Percentiles rank a stretch among this genome's conserved stretches.
phyloP scores from a whole-genome alignment of 2,113 vertebrate species.

The Melospiza georgiana region DNA sequence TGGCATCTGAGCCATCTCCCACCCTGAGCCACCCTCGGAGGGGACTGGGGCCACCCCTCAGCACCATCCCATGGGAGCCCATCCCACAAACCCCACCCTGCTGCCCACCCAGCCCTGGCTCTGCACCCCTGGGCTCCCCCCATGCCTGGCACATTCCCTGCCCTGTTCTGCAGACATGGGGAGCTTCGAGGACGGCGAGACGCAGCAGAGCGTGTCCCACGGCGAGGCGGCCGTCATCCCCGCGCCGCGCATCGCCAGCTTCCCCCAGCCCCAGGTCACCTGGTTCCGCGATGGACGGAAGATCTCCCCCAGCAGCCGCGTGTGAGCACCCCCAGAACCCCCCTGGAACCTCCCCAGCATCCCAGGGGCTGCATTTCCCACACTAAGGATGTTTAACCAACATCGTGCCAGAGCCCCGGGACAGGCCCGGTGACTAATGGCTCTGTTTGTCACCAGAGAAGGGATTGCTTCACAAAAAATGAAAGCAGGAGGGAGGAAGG shows the following conservation, averaged over 20 bases:
- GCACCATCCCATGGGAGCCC: background rate
- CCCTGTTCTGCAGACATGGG: conserved; percentile 85
- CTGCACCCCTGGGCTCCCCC: accelerated
- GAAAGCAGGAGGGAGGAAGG: background rate
- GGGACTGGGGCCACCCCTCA: background rate
- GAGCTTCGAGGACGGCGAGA: conserved; percentile 89
- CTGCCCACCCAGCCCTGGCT: accelerated
- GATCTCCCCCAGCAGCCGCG: conserved; percentile 94
- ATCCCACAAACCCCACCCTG: background rate
- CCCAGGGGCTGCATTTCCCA: background rate
- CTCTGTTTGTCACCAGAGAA: conserved; percentile 31
- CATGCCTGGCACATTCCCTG: background rate
- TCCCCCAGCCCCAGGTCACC: conserved; percentile 94
- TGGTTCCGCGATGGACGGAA: conserved; percentile 96
- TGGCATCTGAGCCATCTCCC: background rate
- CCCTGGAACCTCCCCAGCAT: background rate
- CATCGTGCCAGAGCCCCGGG: background rate
- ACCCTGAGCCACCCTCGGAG: background rate
- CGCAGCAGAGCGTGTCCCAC: conserved; percentile 85
- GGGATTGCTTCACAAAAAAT: background rate
- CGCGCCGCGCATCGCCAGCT: conserved; percentile 90
- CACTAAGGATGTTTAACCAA: conserved; percentile 57
- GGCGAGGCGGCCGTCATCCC: conserved; percentile 89
- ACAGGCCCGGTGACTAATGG: conserved; percentile 4
- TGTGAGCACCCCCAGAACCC: conserved; percentile 78